Evolutionary conservation across 2,888 invertebrate species (phyloP).

Genomic region (Philereme vetulata): DNA sequence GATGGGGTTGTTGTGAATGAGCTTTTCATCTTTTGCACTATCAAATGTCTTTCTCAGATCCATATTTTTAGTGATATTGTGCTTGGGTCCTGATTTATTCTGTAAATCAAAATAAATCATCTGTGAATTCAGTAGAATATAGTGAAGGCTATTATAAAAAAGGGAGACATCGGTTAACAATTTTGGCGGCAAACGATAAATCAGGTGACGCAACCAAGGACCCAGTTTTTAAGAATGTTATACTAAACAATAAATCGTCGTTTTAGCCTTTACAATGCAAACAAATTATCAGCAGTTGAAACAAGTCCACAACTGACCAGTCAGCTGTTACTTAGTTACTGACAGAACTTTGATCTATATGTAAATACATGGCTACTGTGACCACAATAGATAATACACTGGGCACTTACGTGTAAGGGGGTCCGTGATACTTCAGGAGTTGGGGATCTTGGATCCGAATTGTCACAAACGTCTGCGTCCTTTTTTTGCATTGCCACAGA

Average conservation of each 20-base stretch:
- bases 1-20: conserved; percentile 75
- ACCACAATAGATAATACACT: background rate
- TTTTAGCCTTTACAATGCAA: too few species aligned
- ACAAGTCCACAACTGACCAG: background rate
- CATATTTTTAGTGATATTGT: conserved; percentile 78
- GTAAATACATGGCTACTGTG: too few species aligned
- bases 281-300: too few species aligned
- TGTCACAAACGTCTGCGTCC: conserved; percentile 55
- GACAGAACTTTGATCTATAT: too few species aligned
- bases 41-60: conserved; percentile 78
- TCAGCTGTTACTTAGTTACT: background rate
- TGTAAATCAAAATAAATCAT: conserved; percentile 42
- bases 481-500: conserved; percentile 55
- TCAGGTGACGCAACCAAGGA: too few species aligned
- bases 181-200: too few species aligned
- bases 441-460: conserved; percentile 84
- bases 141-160: too few species aligned
- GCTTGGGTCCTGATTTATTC: conserved; percentile 68
- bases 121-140: too few species aligned
- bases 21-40: conserved; percentile 65
- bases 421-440: conserved; percentile 84
- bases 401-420: conserved; percentile 82
- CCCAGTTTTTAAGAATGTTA: too few species aligned
- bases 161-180: too few species aligned
- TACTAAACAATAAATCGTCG: too few species aligned